Percentiles rank a stretch among this genome's conserved stretches.
Conservation (phyloP, 2,113 vertebrate genomes). For the Leucosticte australis region DNA sequence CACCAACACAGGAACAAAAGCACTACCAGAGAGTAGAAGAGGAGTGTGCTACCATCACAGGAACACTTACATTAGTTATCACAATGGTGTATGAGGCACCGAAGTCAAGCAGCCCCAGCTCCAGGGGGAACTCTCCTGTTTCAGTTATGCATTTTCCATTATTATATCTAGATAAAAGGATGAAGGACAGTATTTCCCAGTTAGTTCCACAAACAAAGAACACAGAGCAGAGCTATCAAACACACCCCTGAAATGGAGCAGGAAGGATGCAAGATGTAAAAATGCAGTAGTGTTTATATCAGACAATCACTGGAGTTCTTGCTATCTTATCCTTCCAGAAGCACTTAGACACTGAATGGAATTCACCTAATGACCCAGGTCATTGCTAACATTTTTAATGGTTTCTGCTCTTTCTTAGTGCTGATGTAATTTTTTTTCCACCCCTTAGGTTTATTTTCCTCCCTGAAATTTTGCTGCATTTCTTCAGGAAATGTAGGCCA, state of each 20-base stretch:
- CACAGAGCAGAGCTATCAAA: neutral
- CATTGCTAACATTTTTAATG: neutral
- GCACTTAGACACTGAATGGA: neutral
- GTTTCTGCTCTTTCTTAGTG: neutral
- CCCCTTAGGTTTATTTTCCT: neutral
- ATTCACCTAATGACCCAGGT: neutral
- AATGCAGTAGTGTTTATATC: neutral
- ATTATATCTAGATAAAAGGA: constrained; percentile 65
- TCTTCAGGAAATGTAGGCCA: neutral
- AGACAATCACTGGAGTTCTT: neutral
- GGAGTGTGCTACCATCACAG: neutral
- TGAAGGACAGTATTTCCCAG: constrained; percentile 8
- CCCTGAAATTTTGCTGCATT: neutral
- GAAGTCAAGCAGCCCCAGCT: constrained; percentile 88
- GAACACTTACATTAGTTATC: constrained; percentile 78
- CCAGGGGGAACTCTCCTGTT: constrained; percentile 57
- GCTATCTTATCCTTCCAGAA: neutral
- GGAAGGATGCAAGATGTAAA: neutral
- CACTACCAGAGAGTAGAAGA: neutral
- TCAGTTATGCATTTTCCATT: constrained; percentile 64
- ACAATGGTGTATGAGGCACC: constrained; percentile 85
- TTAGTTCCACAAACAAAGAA: constrained; percentile 12
- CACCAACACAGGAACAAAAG: neutral
- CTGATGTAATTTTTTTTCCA: neutral
- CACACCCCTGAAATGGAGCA: neutral